Percentiles rank a stretch among this genome's conserved stretches.
phyloP scores from a whole-genome alignment of 2,113 vertebrate genomes.

The Podilymbus podiceps region DNA sequence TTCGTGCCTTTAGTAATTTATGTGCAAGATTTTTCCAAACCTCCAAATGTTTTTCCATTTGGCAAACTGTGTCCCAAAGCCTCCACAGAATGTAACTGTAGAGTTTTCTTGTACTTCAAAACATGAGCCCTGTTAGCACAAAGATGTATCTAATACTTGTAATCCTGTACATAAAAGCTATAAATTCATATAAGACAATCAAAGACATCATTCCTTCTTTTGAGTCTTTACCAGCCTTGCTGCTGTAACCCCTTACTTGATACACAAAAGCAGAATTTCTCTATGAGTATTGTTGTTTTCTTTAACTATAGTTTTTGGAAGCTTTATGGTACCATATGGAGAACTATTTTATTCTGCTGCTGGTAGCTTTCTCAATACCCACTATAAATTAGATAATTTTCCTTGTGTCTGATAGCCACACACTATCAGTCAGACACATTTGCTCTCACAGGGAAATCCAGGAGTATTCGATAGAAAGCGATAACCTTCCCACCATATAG shows the following conservation, averaged over 20 bases:
- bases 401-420: conserved; percentile 62
- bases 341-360: conserved; percentile 73
- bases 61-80: conserved; percentile 76
- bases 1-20: conserved; percentile 83
- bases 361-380: conserved; percentile 69
- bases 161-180: conserved; percentile 45
- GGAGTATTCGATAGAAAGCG: neutral
- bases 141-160: conserved; percentile 63
- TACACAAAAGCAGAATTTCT: neutral
- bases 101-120: conserved; percentile 74
- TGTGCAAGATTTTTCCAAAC: conserved; percentile 85
- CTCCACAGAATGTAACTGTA: conserved; percentile 76
- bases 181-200: conserved; percentile 34
- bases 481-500: neutral
- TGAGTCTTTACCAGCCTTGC: neutral
- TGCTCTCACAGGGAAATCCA: neutral
- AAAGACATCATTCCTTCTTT: neutral
- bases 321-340: conserved; percentile 74
- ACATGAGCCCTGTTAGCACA: conserved; percentile 67
- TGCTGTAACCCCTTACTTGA: neutral
- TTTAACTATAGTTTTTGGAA: conserved; percentile 74
- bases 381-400: conserved; percentile 72
- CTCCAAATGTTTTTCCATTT: conserved; percentile 87
- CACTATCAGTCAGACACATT: conserved; percentile 22
- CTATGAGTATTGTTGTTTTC: neutral